A percentile compares a stretch with the other conserved stretches of the same genome.
phyloP scores from a whole-genome alignment of 2,888 invertebrate genomes.

The Mystacides longicornis region DNA sequence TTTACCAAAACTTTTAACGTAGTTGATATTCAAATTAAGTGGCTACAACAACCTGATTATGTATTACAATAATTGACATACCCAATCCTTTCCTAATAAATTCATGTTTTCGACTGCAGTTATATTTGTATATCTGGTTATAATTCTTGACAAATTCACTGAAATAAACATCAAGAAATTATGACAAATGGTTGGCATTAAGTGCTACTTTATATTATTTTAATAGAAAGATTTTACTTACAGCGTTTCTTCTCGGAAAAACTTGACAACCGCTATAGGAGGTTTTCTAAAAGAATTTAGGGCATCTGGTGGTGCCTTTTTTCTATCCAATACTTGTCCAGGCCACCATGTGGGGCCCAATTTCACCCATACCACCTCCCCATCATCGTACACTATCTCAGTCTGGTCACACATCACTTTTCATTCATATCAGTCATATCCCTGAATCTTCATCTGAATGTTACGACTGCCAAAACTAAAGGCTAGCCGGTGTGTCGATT shows the following conservation, averaged over 20 bases:
- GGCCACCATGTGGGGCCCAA: conserved; percentile 81
- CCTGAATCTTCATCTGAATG: not conserved
- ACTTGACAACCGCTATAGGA: conserved; percentile 76
- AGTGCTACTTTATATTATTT: too few species aligned
- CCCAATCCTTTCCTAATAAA: conserved; percentile 77
- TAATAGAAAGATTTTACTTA: conserved; percentile 36
- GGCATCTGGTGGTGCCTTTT: conserved; percentile 60
- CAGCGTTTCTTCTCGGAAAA: conserved; percentile 79
- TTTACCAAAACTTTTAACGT: too few species aligned
- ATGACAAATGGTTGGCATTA: too few species aligned
- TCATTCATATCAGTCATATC: not conserved
- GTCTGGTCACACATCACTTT: conserved; percentile 62
- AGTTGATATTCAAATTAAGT: too few species aligned
- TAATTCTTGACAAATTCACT: conserved; percentile 73
- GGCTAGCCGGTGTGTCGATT: not conserved
- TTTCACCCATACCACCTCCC: conserved; percentile 82
- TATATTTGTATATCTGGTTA: conserved; percentile 67
- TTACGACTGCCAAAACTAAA: not conserved
- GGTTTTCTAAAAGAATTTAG: conserved; percentile 57
- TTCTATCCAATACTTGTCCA: conserved; percentile 58
- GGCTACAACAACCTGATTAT: too few species aligned
- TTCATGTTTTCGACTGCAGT: conserved; percentile 69
- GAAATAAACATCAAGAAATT: conserved; percentile 39
- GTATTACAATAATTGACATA: too few species aligned
- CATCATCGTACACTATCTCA: conserved; percentile 58